phyloP scores from a whole-genome alignment of 2,797 vertebrate species.

The Acrocephalus scirpaceus region DNA sequence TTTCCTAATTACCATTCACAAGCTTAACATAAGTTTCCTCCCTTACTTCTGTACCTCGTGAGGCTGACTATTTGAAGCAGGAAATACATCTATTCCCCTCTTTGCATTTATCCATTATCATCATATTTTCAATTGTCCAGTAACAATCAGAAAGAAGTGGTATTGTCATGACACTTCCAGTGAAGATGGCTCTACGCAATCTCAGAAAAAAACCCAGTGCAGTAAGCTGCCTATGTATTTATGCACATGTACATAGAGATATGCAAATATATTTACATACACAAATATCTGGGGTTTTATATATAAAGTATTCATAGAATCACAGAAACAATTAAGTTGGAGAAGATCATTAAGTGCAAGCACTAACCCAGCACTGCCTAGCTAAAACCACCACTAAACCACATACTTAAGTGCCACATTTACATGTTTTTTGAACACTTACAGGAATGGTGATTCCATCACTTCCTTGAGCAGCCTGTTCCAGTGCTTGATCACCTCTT shows the following conservation, averaged over 20 bases:
- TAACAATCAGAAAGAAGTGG: background rate
- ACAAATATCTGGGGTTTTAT: background rate
- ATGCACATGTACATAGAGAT: background rate
- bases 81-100: accelerated
- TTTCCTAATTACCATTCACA: background rate
- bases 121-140: background rate
- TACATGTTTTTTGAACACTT: background rate
- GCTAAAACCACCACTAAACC: background rate
- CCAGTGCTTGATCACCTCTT: background rate
- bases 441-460: background rate
- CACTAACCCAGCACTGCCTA: background rate
- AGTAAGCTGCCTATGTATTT: background rate
- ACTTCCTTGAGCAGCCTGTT: background rate
- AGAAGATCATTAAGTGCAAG: background rate
- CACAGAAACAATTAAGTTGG: background rate
- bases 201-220: background rate
- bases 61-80: background rate
- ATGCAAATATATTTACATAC: background rate
- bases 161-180: background rate
- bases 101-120: background rate
- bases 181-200: background rate
- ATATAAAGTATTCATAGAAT: background rate
- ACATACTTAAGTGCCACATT: background rate
- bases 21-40: background rate
- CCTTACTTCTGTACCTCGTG: background rate